These are phyloP conservation scores for Gymnobelideus leadbeateri DNA, from an alignment of 2,113 vertebrate genomes.

Conservation along the genomic window DNA sequence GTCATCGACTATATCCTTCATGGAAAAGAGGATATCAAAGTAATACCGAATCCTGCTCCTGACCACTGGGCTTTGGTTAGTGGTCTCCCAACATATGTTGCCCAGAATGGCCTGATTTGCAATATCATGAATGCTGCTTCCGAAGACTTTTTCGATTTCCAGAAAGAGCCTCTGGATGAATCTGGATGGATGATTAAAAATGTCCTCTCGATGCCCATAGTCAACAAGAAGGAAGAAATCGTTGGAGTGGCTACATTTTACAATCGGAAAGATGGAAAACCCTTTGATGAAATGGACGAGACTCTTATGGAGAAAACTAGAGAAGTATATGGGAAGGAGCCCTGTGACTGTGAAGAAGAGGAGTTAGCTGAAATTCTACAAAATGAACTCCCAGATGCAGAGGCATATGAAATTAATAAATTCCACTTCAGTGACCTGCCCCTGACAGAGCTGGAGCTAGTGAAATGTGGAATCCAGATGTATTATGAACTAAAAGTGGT, in stretches of 20 bases:
- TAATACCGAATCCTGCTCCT: conserved; percentile 93
- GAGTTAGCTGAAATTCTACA: conserved; percentile 92
- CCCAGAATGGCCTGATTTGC: conserved; percentile 97
- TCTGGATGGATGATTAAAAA: conserved; percentile 98
- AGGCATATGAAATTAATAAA: conserved; percentile 91
- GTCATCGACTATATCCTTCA: conserved; percentile 98
- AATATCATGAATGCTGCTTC: too few species aligned
- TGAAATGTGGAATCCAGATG: conserved; percentile 93
- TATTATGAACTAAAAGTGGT: conserved; percentile 94
- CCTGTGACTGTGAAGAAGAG: conserved; percentile 94
- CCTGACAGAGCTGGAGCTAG: conserved; percentile 90
- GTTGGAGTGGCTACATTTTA: conserved; percentile 99
- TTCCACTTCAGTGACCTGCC: conserved; percentile 92
- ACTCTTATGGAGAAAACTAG: conserved; percentile 97
- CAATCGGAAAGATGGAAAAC: conserved; percentile 98
- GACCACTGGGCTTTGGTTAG: conserved; percentile 96
- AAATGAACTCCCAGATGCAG: conserved; percentile 89
- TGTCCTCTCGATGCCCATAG: conserved; percentile 96
- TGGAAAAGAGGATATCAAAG: conserved; percentile 98
- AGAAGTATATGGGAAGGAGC: conserved; percentile 88
- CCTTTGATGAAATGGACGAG: conserved; percentile 98
- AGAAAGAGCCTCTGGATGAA: conserved; percentile 93
- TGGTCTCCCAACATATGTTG: conserved; percentile 95
- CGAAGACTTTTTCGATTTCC: too few species aligned
- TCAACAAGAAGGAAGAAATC: conserved; percentile 99